Evolutionary conservation across 2,113 vertebrate species (phyloP), one percentile per base, ranked within the genome.

Genomic region (Xiphophorus maculatus): DNA sequence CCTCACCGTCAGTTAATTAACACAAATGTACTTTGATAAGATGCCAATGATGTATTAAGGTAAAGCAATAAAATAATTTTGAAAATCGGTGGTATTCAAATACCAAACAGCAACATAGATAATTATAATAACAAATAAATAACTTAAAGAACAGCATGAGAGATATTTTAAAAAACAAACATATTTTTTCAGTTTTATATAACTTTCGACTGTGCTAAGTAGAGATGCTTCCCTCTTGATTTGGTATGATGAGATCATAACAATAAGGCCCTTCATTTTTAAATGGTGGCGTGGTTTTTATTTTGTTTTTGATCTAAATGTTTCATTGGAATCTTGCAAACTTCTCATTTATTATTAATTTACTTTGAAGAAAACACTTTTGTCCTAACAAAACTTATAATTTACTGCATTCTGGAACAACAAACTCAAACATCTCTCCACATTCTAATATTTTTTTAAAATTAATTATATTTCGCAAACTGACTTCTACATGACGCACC

Each of bases 401-500:
- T 58, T 58, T 25, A 25, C 17, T 58, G 3, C 10, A 58, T 58
- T 3, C 17, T 48, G 44, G 17, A 19, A 48, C 42, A 44, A 48
- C 37, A 67, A 67, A 29, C 12, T 28, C 35, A 42, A 66, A 66
- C n/a, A n/a, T 14, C 2, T 28, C 37, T 67, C 37, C 35, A 44
- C 65, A 67, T 27, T 28, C 6, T 14, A n/a, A 28, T 11, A 37
- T 11, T 9, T 42, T 8, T 15, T 27, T 28, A 4, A 10, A 28
- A 10, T 10, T n/a, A 30, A 69, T 29, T 70, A n/a, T n/a, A 54
- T 62, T 70, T 58, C 35, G 35, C 60, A 66, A 30, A 25, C 32
- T 35, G 1, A 77, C 29, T 48, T n/a, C 27, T 25, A 42, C 44
- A 19, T 83, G 79, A 83, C 12, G 33, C 85, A 75, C 69, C n/a